Evolutionary conservation across 2,113 vertebrate species (phyloP).

Genomic region (Rynchops niger): DNA sequence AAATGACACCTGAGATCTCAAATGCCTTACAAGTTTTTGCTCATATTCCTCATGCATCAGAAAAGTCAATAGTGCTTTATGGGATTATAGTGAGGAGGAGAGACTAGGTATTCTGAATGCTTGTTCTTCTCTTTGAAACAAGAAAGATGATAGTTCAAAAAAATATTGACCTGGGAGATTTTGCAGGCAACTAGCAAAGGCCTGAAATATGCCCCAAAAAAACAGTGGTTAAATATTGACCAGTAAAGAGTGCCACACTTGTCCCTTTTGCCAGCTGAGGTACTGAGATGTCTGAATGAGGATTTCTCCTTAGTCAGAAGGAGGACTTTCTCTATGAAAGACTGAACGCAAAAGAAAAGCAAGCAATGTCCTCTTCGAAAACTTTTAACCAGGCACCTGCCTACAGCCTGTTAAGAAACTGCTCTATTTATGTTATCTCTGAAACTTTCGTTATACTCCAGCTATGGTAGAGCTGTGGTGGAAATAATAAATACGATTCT

Average conservation of each 20-base stretch:
- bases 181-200: not conserved
- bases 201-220: not conserved
- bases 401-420: not conserved
- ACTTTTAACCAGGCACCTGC: not conserved
- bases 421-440: not conserved
- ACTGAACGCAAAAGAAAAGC: not conserved
- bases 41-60: not conserved
- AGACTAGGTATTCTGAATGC: not conserved
- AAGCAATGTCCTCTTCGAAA: not conserved
- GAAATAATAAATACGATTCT: not conserved
- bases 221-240: not conserved
- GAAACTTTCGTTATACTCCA: not conserved
- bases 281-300: fast-evolving
- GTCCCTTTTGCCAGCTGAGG: not conserved
- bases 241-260: not conserved
- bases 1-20: not conserved
- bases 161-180: not conserved
- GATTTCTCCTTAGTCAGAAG: not conserved
- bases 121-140: not conserved
- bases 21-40: not conserved
- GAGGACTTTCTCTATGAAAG: not conserved
- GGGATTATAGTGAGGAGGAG: not conserved
- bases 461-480: not conserved
- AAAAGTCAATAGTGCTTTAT: not conserved
- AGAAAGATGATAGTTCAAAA: not conserved